Evolutionary conservation across 2,113 vertebrate species (phyloP).

Genomic region (Mus spicilegus): DNA sequence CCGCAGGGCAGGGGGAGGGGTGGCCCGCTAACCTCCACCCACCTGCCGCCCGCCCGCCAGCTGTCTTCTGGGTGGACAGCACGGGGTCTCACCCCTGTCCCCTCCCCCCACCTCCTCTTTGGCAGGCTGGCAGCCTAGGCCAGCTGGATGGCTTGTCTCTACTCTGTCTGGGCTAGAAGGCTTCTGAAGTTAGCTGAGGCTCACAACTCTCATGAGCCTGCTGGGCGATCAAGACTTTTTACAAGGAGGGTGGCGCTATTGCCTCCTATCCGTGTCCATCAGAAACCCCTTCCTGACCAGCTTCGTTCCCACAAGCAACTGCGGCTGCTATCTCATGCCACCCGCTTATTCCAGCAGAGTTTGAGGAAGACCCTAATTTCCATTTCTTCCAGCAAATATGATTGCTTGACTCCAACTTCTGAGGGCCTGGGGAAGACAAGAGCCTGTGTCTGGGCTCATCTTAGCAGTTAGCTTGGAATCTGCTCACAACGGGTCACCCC

Average conservation of each 20-base stretch:
- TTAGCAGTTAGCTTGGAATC: neutral
- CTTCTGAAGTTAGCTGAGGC: neutral
- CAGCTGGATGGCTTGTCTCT: neutral
- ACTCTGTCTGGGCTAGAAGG: neutral
- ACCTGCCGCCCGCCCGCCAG: neutral
- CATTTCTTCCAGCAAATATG: too few relatives aligned
- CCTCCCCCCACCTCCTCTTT: neutral
- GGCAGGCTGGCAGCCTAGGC: neutral
- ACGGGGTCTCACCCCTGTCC: neutral
- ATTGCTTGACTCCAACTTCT: neutral
- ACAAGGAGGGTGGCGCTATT: neutral
- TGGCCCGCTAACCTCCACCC: neutral
- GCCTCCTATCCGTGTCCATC: fast-evolving
- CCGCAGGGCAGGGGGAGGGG: neutral
- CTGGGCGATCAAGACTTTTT: neutral
- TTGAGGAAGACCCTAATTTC: neutral
- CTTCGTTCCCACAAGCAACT: neutral
- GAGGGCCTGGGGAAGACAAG: neutral
- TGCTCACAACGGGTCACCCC: neutral
- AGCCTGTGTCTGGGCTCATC: neutral
- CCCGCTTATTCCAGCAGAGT: neutral
- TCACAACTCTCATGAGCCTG: neutral
- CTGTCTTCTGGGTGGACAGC: neutral
- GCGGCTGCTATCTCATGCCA: neutral
- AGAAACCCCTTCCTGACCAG: neutral